phyloP scores from a whole-genome alignment of 2,888 invertebrate species.

The Eurois occulta region DNA sequence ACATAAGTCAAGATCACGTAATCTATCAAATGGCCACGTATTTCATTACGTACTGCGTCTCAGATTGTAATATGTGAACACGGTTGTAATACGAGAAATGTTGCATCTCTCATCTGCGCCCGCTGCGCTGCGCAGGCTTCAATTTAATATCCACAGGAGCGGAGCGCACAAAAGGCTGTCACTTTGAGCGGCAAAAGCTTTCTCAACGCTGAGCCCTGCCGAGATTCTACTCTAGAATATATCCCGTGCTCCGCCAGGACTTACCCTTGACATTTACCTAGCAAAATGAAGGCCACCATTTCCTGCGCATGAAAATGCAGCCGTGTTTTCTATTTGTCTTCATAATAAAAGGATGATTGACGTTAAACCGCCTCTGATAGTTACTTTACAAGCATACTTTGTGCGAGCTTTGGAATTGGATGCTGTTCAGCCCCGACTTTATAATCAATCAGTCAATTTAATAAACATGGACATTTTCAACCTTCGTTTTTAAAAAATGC shows the following conservation, averaged over 20 bases:
- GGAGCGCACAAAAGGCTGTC: constrained; percentile 28
- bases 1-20: constrained; percentile 10
- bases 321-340: constrained; percentile 13
- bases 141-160: constrained; percentile 23
- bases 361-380: neutral
- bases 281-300: constrained; percentile 27
- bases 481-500: neutral
- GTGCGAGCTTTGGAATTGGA: neutral
- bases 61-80: constrained; percentile 22
- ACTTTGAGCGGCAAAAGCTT: constrained; percentile 26
- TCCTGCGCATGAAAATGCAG: constrained; percentile 17
- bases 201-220: neutral
- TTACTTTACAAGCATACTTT: constrained; percentile 5
- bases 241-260: constrained; percentile 16
- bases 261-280: constrained; percentile 45
- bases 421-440: neutral
- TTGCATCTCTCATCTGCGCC: neutral
- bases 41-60: constrained; percentile 9
- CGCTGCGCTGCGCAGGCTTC: constrained; percentile 1
- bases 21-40: constrained; percentile 10
- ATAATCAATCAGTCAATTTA: constrained; percentile 4
- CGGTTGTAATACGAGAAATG: neutral
- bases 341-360: constrained; percentile 7
- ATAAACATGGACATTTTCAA: neutral
- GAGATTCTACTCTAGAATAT: constrained; percentile 18